These are phyloP conservation scores for Chrysopilus asiliformis DNA, from an alignment of 2,888 invertebrate genomes.

Conservation along the genomic window DNA sequence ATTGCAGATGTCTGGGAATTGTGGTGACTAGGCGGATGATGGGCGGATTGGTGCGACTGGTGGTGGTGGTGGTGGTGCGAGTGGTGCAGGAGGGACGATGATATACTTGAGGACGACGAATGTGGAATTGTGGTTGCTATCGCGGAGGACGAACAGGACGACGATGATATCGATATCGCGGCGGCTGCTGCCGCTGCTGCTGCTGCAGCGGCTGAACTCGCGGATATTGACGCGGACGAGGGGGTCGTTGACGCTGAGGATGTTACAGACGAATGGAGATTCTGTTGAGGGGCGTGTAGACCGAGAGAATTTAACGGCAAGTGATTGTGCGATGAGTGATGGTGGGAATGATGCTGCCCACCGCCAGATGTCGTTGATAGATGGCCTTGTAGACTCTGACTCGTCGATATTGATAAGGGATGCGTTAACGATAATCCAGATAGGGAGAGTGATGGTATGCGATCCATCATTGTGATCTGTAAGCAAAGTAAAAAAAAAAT, in stretches of 20 bases:
- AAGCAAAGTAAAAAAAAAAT: too few relatives aligned
- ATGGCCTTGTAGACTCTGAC: constrained; percentile 29
- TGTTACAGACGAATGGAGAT: constrained; percentile 15
- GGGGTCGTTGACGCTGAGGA: constrained; percentile 17
- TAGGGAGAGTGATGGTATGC: constrained; percentile 35
- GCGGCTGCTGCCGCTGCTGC: constrained; percentile 7
- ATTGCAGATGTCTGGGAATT: constrained; percentile 33
- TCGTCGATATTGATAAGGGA: constrained; percentile 29
- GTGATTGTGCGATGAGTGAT: constrained; percentile 25
- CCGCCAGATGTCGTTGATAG: constrained; percentile 25
- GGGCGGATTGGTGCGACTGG: constrained; percentile 16
- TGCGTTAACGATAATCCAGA: constrained; percentile 36
- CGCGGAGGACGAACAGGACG: constrained; percentile 19
- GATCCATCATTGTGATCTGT: constrained; percentile 34
- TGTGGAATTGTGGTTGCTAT: constrained; percentile 6
- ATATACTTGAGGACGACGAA: constrained; percentile 10
- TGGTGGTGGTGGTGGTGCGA: constrained; percentile 19
- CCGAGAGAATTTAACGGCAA: constrained; percentile 27
- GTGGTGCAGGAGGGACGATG: constrained; percentile 22
- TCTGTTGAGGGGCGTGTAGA: constrained; percentile 19
- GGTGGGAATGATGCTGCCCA: constrained; percentile 21
- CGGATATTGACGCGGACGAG: constrained; percentile 7
- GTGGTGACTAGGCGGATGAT: constrained; percentile 19
- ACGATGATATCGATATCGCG: constrained; percentile 13
- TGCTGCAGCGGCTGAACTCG: neutral